phyloP scores from a whole-genome alignment of 2,113 vertebrate genomes.

The Anser brachyrhynchus region DNA sequence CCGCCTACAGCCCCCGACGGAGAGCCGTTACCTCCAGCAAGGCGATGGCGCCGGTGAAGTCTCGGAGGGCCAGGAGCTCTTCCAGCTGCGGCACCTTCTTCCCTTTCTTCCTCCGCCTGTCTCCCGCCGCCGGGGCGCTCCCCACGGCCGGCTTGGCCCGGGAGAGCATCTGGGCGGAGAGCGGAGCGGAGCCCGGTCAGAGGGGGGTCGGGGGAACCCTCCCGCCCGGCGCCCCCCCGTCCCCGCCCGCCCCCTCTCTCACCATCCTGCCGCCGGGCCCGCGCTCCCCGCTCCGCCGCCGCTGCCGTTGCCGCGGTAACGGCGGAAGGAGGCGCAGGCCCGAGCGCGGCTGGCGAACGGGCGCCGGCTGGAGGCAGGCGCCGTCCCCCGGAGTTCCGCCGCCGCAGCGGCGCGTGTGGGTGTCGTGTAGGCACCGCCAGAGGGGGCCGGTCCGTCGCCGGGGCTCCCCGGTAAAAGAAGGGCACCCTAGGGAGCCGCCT shows the following conservation, averaged over 20 bases:
- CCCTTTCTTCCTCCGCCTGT: conserved; percentile 85
- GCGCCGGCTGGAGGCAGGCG: background rate
- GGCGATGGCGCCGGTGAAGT: conserved; percentile 93
- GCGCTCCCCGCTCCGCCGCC: background rate
- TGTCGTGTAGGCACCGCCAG: accelerated
- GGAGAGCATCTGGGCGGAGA: conserved; percentile 89
- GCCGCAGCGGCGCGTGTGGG: background rate
- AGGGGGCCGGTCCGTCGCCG: accelerated
- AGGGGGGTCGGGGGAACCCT: background rate
- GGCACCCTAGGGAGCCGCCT: too few species aligned
- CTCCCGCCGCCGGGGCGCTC: conserved; percentile 70
- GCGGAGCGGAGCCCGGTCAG: background rate
- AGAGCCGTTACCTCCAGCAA: conserved; percentile 85
- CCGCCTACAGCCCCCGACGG: background rate
- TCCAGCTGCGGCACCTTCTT: conserved; percentile 87
- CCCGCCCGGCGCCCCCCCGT: background rate
- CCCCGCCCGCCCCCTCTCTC: background rate
- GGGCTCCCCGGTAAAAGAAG: background rate
- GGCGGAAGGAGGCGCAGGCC: background rate
- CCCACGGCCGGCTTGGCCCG: conserved; percentile 91
- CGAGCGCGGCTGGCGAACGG: background rate
- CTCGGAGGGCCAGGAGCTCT: conserved; percentile 87
- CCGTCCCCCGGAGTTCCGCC: background rate
- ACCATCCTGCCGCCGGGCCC: conserved; percentile 44
- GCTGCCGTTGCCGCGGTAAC: conserved; percentile 49